A percentile compares a stretch with the other conserved stretches of the same genome.
phyloP scores from a whole-genome alignment of 2,797 vertebrate species.

The Pagetopsis macropterus region DNA sequence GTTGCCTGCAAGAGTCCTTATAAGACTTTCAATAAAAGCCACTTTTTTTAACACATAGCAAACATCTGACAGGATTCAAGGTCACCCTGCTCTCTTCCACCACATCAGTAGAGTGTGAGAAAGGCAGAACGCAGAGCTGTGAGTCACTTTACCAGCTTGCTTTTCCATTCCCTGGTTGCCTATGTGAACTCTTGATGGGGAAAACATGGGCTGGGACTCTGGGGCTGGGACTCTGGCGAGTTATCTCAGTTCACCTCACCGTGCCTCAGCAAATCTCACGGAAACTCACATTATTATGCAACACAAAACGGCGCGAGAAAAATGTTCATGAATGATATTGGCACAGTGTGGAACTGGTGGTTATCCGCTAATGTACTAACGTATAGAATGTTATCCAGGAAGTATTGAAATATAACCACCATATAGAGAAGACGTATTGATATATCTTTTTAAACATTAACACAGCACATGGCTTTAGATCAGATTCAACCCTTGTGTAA shows the following conservation, averaged over 20 bases:
- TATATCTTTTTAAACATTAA: not conserved
- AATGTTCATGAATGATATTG: not conserved
- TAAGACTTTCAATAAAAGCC: constrained; percentile 6
- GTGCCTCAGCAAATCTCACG: not conserved
- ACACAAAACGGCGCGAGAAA: not conserved
- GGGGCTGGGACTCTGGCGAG: constrained; percentile 21
- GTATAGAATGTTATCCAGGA: not conserved
- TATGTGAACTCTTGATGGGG: constrained; percentile 13
- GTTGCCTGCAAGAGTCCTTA: not conserved
- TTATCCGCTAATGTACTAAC: not conserved
- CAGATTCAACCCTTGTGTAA: too few relatives aligned
- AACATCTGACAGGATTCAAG: constrained; percentile 40
- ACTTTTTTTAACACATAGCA: not conserved
- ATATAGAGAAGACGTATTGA: not conserved
- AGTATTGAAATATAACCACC: not conserved
- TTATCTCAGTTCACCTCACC: constrained; percentile 25
- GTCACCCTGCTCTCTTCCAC: constrained; percentile 30
- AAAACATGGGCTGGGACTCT: constrained; percentile 29
- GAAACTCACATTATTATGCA: constrained; percentile 12
- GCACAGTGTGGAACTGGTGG: fast-evolving
- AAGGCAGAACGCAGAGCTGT: constrained; percentile 27
- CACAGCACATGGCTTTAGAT: not conserved
- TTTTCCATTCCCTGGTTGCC: constrained; percentile 31
- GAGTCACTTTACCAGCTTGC: constrained; percentile 13
- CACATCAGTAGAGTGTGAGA: constrained; percentile 21